Base-by-base conservation (phyloP, 2,888 invertebrate species). In the Perithous albicinctus region DNA sequence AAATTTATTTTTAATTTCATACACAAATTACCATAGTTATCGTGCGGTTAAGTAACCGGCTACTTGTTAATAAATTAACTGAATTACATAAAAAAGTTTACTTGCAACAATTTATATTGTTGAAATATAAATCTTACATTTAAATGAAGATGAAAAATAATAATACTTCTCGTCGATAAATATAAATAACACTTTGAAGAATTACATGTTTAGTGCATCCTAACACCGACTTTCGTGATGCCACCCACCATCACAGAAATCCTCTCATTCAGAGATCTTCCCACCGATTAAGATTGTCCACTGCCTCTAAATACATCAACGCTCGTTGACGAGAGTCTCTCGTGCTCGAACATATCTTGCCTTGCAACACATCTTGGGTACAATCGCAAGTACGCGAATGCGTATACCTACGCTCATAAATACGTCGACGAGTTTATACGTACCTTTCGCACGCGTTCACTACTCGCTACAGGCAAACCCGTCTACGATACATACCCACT, bases 361-460 rank as follows among this genome's bases (percentile, higher is more conserved):
- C 8, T 51, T 18, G 38, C 20, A 32, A 20, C 48, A 20, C 48
- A n/a, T 63, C 56, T 46, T 1, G 2, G 29, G 18, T 18, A 73
- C 41, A 64, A 74, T 64, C 18, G 26, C 63, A 26, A 64, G 12
- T 38, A 63, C 63, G 63, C 23, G 54, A 38, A 63, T 63, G 43
- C 64, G 43, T 26, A 26, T 46, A 29, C 51, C 32, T 41, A 18
- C 32, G 12, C 20, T 63, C 51, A 18, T 70, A 63, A 77, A 77
- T 77, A 70, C 69, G 26, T 77, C 54, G 51, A 51, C 59, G 35
- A 46, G 29, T 59, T 23, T 76, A 41, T 35, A 26, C 54, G 4
- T 74, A 38, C 41, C 67, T 69, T n/a, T 59, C 32, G 54, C 59
- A 51, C 46, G 63, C 46, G 61, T 69, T 75, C 48, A 23, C 20